Conservation (phyloP, 2,113 vertebrate species). For the Daphoenositta chrysoptera region DNA sequence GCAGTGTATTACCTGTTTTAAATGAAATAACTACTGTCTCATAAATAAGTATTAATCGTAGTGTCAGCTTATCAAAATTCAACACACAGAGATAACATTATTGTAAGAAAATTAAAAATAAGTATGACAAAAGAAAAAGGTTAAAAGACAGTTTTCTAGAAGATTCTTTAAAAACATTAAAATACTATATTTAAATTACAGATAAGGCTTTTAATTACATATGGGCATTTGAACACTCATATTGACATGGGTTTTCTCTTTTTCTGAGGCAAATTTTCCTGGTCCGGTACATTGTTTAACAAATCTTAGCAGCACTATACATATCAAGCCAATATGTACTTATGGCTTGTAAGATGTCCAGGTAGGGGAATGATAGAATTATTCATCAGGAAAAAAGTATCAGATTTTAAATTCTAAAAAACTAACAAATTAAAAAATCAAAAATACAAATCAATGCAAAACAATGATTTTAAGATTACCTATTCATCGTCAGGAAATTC, state of each 20-base stretch:
- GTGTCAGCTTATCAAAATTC: neutral
- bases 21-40: neutral
- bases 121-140: neutral
- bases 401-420: neutral
- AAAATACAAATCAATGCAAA: neutral
- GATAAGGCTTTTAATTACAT: neutral
- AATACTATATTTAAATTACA: neutral
- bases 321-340: neutral
- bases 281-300: neutral
- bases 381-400: neutral
- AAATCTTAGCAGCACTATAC: neutral
- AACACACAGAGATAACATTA: neutral
- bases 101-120: conserved; percentile 34
- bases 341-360: neutral
- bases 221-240: neutral
- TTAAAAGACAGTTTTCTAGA: neutral
- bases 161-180: neutral
- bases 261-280: neutral
- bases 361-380: neutral
- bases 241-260: neutral
- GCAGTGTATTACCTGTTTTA: neutral
- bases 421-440: neutral
- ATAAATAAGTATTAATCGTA: conserved; percentile 38
- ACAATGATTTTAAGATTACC: neutral
- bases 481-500: neutral